phyloP scores from a whole-genome alignment of 35 echinoderm and acorn worm species.

The Hemicentrotus pulcherrimus region DNA sequence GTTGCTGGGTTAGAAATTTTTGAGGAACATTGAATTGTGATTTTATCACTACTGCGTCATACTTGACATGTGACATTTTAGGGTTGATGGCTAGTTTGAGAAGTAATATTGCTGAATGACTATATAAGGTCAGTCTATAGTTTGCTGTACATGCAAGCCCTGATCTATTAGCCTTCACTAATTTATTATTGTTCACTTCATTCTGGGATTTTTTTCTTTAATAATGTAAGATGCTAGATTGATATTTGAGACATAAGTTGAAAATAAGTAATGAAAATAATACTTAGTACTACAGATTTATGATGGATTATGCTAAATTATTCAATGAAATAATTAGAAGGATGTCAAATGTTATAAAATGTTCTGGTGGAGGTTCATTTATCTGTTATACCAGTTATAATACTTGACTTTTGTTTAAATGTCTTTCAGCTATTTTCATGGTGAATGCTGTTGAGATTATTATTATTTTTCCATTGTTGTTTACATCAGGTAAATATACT shows the following conservation, averaged over 20 bases:
- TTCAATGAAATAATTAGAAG: not conserved
- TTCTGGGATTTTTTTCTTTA: not conserved
- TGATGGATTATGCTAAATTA: not conserved
- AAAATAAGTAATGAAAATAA: not conserved
- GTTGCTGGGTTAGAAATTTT: too few relatives aligned
- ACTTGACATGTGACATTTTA: not conserved
- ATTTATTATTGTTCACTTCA: not conserved
- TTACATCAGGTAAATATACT: too few relatives aligned
- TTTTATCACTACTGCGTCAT: not conserved
- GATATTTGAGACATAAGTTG: not conserved
- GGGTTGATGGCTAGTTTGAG: not conserved
- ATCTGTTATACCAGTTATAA: too few relatives aligned
- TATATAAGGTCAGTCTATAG: not conserved
- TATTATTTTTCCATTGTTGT: too few relatives aligned
- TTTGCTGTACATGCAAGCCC: not conserved
- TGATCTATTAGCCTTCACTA: not conserved
- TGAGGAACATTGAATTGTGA: not conserved
- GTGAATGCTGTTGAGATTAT: too few relatives aligned
- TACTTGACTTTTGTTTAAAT: too few relatives aligned
- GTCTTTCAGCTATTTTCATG: too few relatives aligned
- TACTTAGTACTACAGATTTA: not conserved
- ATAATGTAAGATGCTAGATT: not conserved
- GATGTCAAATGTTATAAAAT: too few relatives aligned
- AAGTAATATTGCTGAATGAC: not conserved
- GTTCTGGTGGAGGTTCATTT: too few relatives aligned